Base-by-base conservation (phyloP, 1,140 invertebrate genomes). In the Harpegnathos saltator region DNA sequence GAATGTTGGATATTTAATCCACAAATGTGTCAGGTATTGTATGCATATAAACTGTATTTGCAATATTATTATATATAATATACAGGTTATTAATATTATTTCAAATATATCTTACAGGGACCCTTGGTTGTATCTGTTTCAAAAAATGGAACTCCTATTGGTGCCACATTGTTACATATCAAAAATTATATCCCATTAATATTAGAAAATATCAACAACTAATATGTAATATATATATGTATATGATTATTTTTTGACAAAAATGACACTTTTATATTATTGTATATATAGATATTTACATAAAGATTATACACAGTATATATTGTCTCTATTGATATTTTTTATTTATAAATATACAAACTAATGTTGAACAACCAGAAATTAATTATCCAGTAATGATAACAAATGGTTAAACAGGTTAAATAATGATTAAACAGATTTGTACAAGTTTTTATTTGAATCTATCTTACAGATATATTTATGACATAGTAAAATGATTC, bases 1-100 rank as follows among this genome's bases (percentile, higher is more conserved):
- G 90, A 90, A 82, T 93, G 88, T 71, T 89, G 85, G 83, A 59
- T 93, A 65, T 83, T 89, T 58, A 93, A 89, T 90, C 91, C 91
- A 14, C 91, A 93, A 80, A 86, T 75, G 0, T 90, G 56, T 50
- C 81, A 91, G 84, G 91, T 92, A 84, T 3, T 66, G 72, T 50
- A 19, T 82, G 65, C 11, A 9, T 44, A 44, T 44, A 44, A 0
- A 44, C 38, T 5, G 9, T 44, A 44, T 44, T 2, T 61, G 29
- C 59, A 50, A 22, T 85, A 63, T 50, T 66, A 33, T 33, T 4
- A 44, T 44, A 44, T 9, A 44, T 44, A 44, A 50, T 56, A 14
- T 54, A 56, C 14, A 9, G n/a, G n/a, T n/a, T 9, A 62, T 62
- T 63, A 3, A 19, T 26, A 33, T 69, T 66, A 19, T 69, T 66